Conservation (phyloP, 2,113 vertebrate genomes). For the Seriola rivoliana region DNA sequence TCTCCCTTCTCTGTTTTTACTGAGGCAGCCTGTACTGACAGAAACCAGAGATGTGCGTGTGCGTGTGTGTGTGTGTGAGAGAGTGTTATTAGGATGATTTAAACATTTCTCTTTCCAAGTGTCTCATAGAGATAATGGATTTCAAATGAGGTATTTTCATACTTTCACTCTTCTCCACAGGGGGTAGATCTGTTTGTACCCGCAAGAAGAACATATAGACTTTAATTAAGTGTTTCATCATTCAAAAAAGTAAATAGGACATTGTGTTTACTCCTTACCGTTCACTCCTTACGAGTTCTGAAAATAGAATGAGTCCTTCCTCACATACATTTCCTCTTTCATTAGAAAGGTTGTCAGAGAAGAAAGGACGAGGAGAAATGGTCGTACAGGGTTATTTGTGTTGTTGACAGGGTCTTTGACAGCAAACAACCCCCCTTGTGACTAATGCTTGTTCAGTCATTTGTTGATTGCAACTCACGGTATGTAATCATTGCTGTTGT, state of each 20-base stretch:
- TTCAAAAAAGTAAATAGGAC: constrained; percentile 21
- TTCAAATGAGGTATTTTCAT: constrained; percentile 22
- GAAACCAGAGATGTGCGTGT: constrained; percentile 16
- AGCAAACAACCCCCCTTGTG: constrained; percentile 6
- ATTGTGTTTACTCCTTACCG: not conserved
- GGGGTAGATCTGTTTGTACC: not conserved
- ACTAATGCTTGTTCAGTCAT: constrained; percentile 43
- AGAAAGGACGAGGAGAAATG: not conserved
- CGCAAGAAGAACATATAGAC: not conserved
- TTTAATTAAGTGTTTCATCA: constrained; percentile 31
- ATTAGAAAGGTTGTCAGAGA: constrained; percentile 16
- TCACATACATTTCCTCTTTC: constrained; percentile 2
- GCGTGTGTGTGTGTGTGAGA: constrained; percentile 7
- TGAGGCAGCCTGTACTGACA: constrained; percentile 22
- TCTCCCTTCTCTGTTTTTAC: constrained; percentile 39
- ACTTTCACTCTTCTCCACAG: not conserved
- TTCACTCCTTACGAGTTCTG: not conserved
- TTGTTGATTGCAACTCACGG: constrained; percentile 12
- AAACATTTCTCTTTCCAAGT: constrained; percentile 20
- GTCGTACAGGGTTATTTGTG: constrained; percentile 29
- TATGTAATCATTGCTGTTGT: constrained; percentile 20
- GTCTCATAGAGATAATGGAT: constrained; percentile 21
- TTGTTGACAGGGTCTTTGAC: constrained; percentile 31
- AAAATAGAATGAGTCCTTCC: not conserved
- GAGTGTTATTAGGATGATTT: not conserved